These are phyloP conservation scores for Thunnus thynnus DNA, from an alignment of 2,113 vertebrate genomes.

Conservation along the genomic window DNA sequence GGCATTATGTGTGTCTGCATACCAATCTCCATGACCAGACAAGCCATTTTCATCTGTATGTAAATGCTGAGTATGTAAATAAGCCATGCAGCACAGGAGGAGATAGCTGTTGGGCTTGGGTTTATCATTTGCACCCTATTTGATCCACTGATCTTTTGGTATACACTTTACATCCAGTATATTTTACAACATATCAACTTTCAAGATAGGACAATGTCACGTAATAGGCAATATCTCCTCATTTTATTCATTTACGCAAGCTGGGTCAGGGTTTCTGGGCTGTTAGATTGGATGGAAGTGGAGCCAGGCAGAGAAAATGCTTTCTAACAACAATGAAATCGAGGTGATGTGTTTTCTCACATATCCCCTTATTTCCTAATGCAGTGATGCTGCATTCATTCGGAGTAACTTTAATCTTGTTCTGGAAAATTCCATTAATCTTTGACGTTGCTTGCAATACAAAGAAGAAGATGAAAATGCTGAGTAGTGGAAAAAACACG, in stretches of 20 bases:
- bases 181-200: constrained; percentile 61
- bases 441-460: constrained; percentile 64
- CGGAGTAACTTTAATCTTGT: constrained; percentile 76
- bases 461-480: constrained; percentile 72
- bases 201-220: constrained; percentile 50
- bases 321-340: constrained; percentile 77
- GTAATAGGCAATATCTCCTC: constrained; percentile 59
- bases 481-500: constrained; percentile 69
- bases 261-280: constrained; percentile 54
- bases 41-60: constrained; percentile 80
- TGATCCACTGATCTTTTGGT: constrained; percentile 66
- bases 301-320: constrained; percentile 65
- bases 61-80: constrained; percentile 82
- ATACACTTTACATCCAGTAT: constrained; percentile 66
- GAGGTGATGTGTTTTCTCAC: constrained; percentile 74
- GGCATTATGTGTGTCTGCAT: constrained; percentile 73
- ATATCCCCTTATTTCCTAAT: constrained; percentile 74
- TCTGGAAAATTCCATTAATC: constrained; percentile 80
- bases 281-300: constrained; percentile 70
- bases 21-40: constrained; percentile 67
- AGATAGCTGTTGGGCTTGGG: constrained; percentile 60
- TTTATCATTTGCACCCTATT: constrained; percentile 72
- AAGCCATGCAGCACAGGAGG: constrained; percentile 49
- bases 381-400: constrained; percentile 68
- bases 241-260: constrained; percentile 59